These are phyloP conservation scores for Pangasius mekongensis DNA, from an alignment of 2,797 vertebrate species.

Conservation along the genomic window DNA sequence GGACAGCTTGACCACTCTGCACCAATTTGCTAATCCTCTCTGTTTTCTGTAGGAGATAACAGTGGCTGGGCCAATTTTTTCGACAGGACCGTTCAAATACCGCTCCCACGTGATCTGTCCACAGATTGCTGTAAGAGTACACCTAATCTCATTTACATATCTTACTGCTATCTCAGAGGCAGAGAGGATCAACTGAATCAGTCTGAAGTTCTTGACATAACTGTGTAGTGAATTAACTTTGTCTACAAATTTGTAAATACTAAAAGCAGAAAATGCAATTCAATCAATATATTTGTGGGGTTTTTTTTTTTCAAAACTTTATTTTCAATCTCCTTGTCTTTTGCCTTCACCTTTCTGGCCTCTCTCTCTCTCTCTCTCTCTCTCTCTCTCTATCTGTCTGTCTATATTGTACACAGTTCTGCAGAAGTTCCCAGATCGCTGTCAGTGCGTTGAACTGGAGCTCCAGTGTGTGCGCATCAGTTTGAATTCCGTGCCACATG, in stretches of 20 bases:
- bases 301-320: not conserved
- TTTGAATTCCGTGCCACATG: constrained; percentile 60
- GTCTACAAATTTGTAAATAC: not conserved
- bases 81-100: constrained; percentile 65
- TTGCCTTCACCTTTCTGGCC: not conserved
- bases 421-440: constrained; percentile 62
- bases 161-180: not conserved
- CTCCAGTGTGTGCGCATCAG: constrained; percentile 63
- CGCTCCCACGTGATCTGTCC: constrained; percentile 58
- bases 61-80: constrained; percentile 71
- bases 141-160: not conserved
- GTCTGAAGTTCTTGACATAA: not conserved
- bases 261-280: not conserved
- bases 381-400: not conserved
- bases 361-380: not conserved
- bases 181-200: not conserved
- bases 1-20: constrained; percentile 32
- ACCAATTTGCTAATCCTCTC: constrained; percentile 56
- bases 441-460: constrained; percentile 66
- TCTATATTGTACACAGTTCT: constrained; percentile 54
- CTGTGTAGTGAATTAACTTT: not conserved
- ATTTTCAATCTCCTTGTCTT: not conserved
- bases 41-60: constrained; percentile 67
- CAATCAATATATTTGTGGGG: not conserved
- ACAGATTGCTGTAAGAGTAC: constrained; percentile 68